These are phyloP conservation scores for Diplodus sargus DNA, from an alignment of 2,797 vertebrate genomes.

Conservation along the genomic window DNA sequence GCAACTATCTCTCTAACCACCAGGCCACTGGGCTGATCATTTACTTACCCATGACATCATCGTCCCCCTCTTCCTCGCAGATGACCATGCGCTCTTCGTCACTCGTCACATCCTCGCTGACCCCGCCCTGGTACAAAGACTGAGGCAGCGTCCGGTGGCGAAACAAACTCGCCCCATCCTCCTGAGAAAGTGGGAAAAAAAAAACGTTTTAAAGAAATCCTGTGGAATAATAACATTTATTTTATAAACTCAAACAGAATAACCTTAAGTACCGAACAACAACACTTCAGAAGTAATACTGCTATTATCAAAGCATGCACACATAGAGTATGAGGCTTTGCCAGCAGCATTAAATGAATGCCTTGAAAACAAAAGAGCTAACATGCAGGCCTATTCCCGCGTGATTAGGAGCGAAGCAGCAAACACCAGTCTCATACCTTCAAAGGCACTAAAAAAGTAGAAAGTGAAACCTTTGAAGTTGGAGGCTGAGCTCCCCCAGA, in stretches of 20 bases:
- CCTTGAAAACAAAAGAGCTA: slow-evolving; percentile 63
- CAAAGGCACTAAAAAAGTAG: slow-evolving; percentile 67
- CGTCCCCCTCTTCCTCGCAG: slow-evolving; percentile 95
- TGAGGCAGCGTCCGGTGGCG: slow-evolving; percentile 46
- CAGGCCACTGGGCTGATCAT: slow-evolving; percentile 75
- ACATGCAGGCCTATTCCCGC: slow-evolving; percentile 51
- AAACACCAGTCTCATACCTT: slow-evolving; percentile 66
- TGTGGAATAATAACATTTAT: too few species aligned
- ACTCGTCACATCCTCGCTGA: slow-evolving; percentile 94
- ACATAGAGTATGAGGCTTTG: slow-evolving; percentile 1
- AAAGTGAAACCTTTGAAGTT: slow-evolving; percentile 67
- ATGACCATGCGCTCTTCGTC: slow-evolving; percentile 97
- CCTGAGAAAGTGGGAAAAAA: slow-evolving; percentile 61
- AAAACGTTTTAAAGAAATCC: too few species aligned
- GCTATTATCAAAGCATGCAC: slow-evolving; percentile 45
- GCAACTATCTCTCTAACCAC: slow-evolving; percentile 29
- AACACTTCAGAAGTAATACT: slow-evolving; percentile 27
- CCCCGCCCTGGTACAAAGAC: slow-evolving; percentile 78
- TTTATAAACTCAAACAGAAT: slow-evolving; percentile 5
- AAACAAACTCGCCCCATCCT: slow-evolving; percentile 70
- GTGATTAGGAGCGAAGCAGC: slow-evolving; percentile 58
- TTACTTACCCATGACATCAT: slow-evolving; percentile 94
- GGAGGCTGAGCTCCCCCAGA: slow-evolving; percentile 57
- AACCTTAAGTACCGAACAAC: background rate
- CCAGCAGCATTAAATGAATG: slow-evolving; percentile 41